phyloP scores from a whole-genome alignment of 2,888 invertebrate genomes.

The Hydraecia micacea region DNA sequence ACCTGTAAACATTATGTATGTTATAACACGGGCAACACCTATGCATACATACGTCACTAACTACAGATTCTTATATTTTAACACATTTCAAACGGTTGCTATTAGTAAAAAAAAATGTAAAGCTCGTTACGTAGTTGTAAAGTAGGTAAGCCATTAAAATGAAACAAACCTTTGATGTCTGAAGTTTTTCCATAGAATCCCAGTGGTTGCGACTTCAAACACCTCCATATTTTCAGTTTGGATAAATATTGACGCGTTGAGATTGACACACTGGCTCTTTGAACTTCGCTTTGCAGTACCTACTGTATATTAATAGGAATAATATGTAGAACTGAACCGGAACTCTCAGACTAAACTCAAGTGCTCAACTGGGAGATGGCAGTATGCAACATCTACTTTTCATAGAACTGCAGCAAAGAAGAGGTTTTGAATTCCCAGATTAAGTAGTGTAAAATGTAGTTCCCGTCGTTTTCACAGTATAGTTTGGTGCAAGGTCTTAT shows the following conservation, averaged over 20 bases:
- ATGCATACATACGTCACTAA: conserved; percentile 26
- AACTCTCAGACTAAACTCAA: conserved; percentile 6
- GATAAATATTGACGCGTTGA: conserved; percentile 63
- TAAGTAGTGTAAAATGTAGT: not conserved
- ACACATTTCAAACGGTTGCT: conserved; percentile 1
- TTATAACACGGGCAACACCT: conserved; percentile 32
- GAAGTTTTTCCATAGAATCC: conserved; percentile 43
- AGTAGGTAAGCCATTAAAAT: conserved; percentile 27
- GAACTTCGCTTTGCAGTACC: conserved; percentile 34
- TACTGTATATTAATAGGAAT: not conserved
- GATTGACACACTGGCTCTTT: conserved; percentile 55
- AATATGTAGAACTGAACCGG: conserved; percentile 2
- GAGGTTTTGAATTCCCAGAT: not conserved
- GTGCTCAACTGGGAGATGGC: not conserved
- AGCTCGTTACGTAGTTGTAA: conserved; percentile 31
- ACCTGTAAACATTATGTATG: conserved; percentile 39
- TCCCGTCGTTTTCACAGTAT: not conserved
- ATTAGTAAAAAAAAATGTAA: conserved; percentile 20
- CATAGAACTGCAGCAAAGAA: not conserved
- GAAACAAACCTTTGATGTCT: conserved; percentile 56
- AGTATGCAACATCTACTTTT: not conserved
- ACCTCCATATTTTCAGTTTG: conserved; percentile 48
- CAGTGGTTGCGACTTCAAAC: conserved; percentile 56
- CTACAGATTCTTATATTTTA: conserved; percentile 11
- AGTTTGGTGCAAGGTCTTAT: not conserved